Conservation (phyloP, 2,113 vertebrate genomes). For the Synodontis membranacea region DNA sequence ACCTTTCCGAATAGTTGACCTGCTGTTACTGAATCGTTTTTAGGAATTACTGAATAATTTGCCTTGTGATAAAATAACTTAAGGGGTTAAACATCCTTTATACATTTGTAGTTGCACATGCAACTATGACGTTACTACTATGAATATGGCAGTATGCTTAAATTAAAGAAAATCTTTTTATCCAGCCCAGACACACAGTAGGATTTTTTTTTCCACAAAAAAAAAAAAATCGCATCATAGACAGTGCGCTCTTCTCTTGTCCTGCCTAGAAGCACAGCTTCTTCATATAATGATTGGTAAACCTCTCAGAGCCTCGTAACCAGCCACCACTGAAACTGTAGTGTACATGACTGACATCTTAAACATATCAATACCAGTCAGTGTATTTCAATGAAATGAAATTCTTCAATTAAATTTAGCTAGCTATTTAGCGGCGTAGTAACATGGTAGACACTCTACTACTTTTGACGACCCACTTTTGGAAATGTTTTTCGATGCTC, state of each 20-base stretch:
- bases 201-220: neutral
- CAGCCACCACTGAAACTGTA: neutral
- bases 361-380: neutral
- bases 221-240: neutral
- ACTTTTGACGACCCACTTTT: neutral
- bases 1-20: neutral
- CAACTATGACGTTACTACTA: neutral
- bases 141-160: neutral
- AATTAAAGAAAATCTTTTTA: neutral
- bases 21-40: neutral
- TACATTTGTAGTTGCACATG: neutral
- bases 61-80: neutral
- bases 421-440: neutral
- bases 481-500: too few species aligned
- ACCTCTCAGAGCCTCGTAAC: neutral
- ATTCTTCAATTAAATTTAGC: too few species aligned
- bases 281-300: neutral
- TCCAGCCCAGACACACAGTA: neutral
- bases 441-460: neutral
- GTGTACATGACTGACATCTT: neutral
- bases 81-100: neutral
- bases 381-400: too few species aligned
- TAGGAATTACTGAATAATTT: neutral
- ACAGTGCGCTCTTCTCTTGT: neutral
- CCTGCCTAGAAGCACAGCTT: neutral